phyloP scores from a whole-genome alignment of 1,140 invertebrate species.

The Drosophila takahashii region DNA sequence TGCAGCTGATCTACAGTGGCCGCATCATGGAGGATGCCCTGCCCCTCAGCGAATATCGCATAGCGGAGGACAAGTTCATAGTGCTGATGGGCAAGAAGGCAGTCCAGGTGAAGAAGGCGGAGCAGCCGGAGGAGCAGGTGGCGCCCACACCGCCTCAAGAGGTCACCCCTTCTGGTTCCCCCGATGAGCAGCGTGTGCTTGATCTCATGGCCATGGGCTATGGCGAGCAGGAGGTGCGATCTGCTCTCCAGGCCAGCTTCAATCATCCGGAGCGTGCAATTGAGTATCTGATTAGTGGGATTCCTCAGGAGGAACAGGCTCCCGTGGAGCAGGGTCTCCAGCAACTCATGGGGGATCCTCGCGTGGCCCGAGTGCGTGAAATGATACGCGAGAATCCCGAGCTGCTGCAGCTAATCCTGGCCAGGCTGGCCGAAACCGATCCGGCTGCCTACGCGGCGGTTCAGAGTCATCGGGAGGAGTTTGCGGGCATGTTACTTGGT shows the following conservation, averaged over 20 bases:
- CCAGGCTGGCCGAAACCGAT: constrained; percentile 48
- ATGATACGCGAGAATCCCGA: constrained; percentile 62
- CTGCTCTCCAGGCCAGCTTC: constrained; percentile 69
- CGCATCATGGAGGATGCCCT: constrained; percentile 68
- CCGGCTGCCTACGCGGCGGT: constrained; percentile 51
- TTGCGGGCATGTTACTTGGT: constrained; percentile 43
- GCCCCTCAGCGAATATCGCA: constrained; percentile 53
- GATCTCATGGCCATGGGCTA: constrained; percentile 74
- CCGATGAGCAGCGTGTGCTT: constrained; percentile 51
- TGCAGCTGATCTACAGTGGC: constrained; percentile 70
- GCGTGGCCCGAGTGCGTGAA: constrained; percentile 50
- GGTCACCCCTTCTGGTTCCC: neutral
- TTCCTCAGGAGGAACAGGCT: constrained; percentile 22
- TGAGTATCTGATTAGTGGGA: constrained; percentile 68
- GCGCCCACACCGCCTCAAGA: constrained; percentile 10
- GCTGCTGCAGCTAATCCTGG: constrained; percentile 42
- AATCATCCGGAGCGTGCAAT: constrained; percentile 80
- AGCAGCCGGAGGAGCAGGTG: constrained; percentile 4
- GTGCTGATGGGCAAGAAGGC: constrained; percentile 67
- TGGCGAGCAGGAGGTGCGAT: constrained; percentile 64
- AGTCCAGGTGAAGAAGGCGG: neutral
- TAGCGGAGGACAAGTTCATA: constrained; percentile 63
- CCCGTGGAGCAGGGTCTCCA: constrained; percentile 3
- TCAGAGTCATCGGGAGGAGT: constrained; percentile 57
- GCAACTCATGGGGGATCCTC: constrained; percentile 38